Conservation (phyloP, 2,113 vertebrate species). For the Hyla sarda region DNA sequence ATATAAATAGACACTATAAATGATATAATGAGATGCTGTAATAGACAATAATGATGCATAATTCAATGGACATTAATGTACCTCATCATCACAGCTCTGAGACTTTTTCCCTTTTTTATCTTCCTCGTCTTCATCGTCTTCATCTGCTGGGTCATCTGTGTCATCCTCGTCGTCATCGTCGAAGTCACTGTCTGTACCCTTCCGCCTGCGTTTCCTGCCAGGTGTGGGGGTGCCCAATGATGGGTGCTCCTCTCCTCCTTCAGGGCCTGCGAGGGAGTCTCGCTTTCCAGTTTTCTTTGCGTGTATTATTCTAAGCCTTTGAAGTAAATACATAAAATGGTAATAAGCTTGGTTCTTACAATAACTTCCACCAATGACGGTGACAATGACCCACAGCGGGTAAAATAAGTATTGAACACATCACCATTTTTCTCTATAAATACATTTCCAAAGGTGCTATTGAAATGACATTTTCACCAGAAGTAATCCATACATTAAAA, state of each 20-base stretch:
- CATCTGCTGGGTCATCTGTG: slow-evolving; percentile 89
- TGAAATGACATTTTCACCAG: no score
- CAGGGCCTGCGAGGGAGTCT: slow-evolving; percentile 71
- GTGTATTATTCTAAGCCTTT: slow-evolving; percentile 87
- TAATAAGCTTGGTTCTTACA: background rate
- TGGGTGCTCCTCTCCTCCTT: slow-evolving; percentile 78
- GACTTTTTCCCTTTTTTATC: slow-evolving; percentile 89
- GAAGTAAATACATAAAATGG: slow-evolving; percentile 32
- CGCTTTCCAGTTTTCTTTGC: slow-evolving; percentile 87
- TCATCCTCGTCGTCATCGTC: slow-evolving; percentile 89
- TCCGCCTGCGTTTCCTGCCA: slow-evolving; percentile 83
- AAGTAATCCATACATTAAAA: no score
- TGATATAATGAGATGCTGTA: no score
- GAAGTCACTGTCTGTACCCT: slow-evolving; percentile 86
- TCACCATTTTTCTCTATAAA: no score
- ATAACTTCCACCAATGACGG: background rate
- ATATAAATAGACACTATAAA: no score
- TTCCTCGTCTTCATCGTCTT: slow-evolving; percentile 90
- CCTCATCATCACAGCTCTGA: slow-evolving; percentile 91
- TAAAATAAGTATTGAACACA: no score
- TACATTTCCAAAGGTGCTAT: no score
- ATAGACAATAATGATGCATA: no score
- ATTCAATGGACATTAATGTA: slow-evolving; percentile 62
- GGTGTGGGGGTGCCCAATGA: slow-evolving; percentile 71
- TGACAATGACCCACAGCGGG: no score